Evolutionary conservation across 2,797 vertebrate genomes (phyloP).

Genomic region (Spondyliosoma cantharus): DNA sequence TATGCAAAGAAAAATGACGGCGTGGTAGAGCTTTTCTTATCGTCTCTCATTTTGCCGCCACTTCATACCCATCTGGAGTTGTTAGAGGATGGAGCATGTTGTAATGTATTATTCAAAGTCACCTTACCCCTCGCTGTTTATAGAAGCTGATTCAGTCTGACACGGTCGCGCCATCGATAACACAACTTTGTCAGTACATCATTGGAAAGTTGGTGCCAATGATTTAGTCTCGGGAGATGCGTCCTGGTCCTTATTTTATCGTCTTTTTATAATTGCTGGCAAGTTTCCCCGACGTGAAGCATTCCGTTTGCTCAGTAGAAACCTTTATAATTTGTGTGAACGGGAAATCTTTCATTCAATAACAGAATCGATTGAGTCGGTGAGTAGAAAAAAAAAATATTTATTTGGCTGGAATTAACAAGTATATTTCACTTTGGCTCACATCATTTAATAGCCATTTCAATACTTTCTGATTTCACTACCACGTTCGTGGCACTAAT

Average conservation of each 20-base stretch:
- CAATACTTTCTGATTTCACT: neutral
- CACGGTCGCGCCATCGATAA: constrained; percentile 34
- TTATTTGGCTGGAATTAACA: neutral
- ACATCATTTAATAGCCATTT: constrained; percentile 1
- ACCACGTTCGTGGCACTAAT: neutral
- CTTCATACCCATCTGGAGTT: neutral
- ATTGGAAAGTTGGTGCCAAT: constrained; percentile 26
- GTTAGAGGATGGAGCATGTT: constrained; percentile 21
- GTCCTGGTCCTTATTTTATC: constrained; percentile 19
- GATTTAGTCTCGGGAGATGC: constrained; percentile 33
- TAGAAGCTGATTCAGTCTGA: constrained; percentile 51
- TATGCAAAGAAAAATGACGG: constrained; percentile 38
- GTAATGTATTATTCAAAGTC: constrained; percentile 62
- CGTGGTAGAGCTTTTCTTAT: constrained; percentile 35
- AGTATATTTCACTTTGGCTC: constrained; percentile 1
- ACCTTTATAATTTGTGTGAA: constrained; percentile 30
- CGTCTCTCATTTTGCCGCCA: constrained; percentile 24
- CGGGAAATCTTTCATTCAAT: constrained; percentile 42
- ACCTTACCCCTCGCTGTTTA: constrained; percentile 25
- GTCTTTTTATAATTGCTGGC: constrained; percentile 41
- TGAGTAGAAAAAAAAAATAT: constrained; percentile 9
- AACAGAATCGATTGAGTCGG: constrained; percentile 46
- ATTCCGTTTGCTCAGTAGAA: constrained; percentile 41
- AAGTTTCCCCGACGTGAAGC: constrained; percentile 33
- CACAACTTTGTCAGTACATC: constrained; percentile 43